phyloP scores from a whole-genome alignment of 2,888 invertebrate genomes.

The Agonum fuliginosum region DNA sequence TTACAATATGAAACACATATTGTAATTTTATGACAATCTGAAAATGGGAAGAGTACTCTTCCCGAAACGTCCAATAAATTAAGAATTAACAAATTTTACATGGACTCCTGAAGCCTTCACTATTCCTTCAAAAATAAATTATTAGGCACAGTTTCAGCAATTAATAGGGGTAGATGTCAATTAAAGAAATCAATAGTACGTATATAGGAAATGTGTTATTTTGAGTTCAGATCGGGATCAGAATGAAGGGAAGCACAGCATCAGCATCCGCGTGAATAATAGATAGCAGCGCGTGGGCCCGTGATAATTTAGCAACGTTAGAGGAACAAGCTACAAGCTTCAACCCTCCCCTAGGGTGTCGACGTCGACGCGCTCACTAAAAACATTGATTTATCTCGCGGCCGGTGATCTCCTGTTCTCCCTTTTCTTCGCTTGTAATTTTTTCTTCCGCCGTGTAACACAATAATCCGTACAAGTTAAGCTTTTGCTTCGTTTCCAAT shows the following conservation, averaged over 20 bases:
- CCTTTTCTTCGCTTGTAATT: constrained; percentile 49
- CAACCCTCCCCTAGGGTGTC: constrained; percentile 18
- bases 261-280: constrained; percentile 39
- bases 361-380: constrained; percentile 37
- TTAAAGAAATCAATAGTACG: constrained; percentile 9
- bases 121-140: too few species aligned
- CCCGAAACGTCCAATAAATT: too few species aligned
- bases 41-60: too few species aligned
- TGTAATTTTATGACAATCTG: too few species aligned
- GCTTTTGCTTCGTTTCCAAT: constrained; percentile 57
- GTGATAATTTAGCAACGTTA: constrained; percentile 35
- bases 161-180: not conserved
- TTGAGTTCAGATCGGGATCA: not conserved
- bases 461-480: constrained; percentile 55
- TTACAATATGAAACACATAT: too few species aligned
- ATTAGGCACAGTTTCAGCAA: not conserved
- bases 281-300: constrained; percentile 18
- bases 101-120: too few species aligned
- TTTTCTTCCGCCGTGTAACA: constrained; percentile 43
- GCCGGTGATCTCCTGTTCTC: constrained; percentile 24
- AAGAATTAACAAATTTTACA: too few species aligned
- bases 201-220: constrained; percentile 22
- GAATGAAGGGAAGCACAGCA: not conserved
- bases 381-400: constrained; percentile 54
- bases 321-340: constrained; percentile 5